Evolutionary conservation across 2,888 invertebrate species (phyloP).

Genomic region (Myopa tessellatipennis): DNA sequence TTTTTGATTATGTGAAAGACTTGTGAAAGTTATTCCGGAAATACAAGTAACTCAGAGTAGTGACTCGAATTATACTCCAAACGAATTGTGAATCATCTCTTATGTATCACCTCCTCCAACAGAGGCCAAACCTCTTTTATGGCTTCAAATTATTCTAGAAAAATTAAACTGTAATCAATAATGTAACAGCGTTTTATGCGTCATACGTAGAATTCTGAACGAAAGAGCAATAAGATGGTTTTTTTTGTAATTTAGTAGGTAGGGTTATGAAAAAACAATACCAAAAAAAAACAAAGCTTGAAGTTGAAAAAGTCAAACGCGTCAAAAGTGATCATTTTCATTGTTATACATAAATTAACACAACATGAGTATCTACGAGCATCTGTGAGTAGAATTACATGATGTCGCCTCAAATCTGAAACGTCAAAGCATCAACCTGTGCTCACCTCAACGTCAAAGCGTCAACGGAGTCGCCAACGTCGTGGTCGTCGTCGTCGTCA

Average conservation of each 20-base stretch:
- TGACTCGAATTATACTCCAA: too few species aligned
- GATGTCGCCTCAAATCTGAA: conserved; percentile 36
- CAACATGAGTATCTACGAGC: too few species aligned
- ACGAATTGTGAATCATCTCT: too few species aligned
- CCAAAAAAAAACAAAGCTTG: neutral
- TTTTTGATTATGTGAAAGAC: too few species aligned
- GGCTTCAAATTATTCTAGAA: neutral
- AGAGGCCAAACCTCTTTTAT: neutral
- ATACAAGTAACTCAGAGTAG: too few species aligned
- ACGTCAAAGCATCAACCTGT: conserved; percentile 40
- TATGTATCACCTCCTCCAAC: too few species aligned
- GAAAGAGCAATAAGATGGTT: neutral
- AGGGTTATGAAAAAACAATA: neutral
- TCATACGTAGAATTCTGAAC: neutral
- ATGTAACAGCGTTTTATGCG: neutral
- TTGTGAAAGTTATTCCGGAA: too few species aligned
- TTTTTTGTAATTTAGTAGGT: neutral
- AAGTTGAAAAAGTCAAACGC: neutral
- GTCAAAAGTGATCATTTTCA: conserved; percentile 31
- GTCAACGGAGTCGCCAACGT: conserved; percentile 10
- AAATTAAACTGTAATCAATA: neutral
- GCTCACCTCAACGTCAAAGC: conserved; percentile 35
- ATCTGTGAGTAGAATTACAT: too few species aligned
- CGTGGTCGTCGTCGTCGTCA: conserved; percentile 6
- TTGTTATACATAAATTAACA: conserved; percentile 12